Percentiles rank a stretch among this genome's conserved stretches.
Evolutionary conservation across 2,797 vertebrate genomes (phyloP).

Genomic region (Myotis vivesi): DNA sequence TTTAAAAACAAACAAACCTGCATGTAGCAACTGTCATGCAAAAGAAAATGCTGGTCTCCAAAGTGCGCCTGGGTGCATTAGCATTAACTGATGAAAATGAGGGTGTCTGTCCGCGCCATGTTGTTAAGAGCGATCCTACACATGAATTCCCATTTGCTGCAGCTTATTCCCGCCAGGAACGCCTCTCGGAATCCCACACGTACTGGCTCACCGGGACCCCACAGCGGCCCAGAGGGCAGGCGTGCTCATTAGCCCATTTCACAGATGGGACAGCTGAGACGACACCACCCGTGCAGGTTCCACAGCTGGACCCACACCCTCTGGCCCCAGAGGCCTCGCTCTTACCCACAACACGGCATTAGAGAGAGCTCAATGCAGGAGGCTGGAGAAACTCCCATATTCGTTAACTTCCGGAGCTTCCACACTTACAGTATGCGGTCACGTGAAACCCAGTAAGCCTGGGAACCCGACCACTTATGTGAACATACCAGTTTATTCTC

Average conservation of each 20-base stretch:
- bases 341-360: background rate
- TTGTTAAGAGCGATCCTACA: no score
- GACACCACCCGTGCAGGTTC: fast-evolving
- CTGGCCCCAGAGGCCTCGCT: fast-evolving
- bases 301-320: background rate
- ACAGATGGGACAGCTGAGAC: background rate
- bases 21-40: background rate
- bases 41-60: background rate
- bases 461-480: background rate
- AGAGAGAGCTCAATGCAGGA: background rate
- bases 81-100: background rate
- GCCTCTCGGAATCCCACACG: background rate
- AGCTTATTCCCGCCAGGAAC: background rate
- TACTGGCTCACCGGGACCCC: background rate
- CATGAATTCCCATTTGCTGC: fast-evolving
- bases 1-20: no score
- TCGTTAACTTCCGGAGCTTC: background rate
- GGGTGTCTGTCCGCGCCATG: fast-evolving
- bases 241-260: background rate
- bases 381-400: background rate
- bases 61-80: fast-evolving
- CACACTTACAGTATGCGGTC: fast-evolving
- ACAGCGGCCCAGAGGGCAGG: background rate
- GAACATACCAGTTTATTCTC: background rate
- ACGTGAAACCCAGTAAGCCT: background rate